These are phyloP conservation scores for Apistogramma diplotaenia DNA, from an alignment of 2,113 vertebrate genomes.

Conservation along the genomic window DNA sequence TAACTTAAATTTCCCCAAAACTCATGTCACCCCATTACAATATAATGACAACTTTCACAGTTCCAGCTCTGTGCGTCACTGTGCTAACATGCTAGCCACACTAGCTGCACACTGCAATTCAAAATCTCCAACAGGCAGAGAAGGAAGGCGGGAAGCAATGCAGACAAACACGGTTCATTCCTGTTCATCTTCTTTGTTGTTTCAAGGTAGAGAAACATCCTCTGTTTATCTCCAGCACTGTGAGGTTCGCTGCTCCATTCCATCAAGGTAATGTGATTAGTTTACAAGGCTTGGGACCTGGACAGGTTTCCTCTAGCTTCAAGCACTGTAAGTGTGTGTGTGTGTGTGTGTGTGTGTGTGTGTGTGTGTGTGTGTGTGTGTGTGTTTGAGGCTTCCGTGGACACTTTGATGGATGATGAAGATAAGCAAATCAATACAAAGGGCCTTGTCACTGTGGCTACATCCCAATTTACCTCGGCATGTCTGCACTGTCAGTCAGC, in stretches of 20 bases:
- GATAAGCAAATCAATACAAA: conserved; percentile 68
- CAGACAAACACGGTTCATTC: background rate
- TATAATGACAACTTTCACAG: fast-evolving
- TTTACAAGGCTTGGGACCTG: conserved; percentile 39
- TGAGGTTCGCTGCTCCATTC: conserved; percentile 50
- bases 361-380: conserved; percentile 6
- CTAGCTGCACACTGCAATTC: background rate
- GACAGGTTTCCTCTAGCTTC: conserved; percentile 32
- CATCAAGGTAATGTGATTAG: conserved; percentile 67
- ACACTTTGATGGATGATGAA: conserved; percentile 59
- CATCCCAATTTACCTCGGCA: conserved; percentile 59
- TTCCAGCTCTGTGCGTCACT: too few species aligned
- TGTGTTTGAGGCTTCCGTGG: conserved; percentile 16
- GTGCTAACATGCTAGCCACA: background rate
- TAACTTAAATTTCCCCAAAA: fast-evolving
- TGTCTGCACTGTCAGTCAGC: conserved; percentile 53
- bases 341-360: background rate
- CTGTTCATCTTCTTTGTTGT: conserved; percentile 16
- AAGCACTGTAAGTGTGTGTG: background rate
- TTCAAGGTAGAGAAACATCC: conserved; percentile 20
- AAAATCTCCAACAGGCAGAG: fast-evolving
- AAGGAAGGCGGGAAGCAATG: background rate
- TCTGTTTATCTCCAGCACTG: conserved; percentile 8
- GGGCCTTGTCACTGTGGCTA: conserved; percentile 49
- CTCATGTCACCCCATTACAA: background rate